A percentile compares a stretch with the other conserved stretches of the same genome.
Evolutionary conservation across 2,113 vertebrate species (phyloP).

Genomic region (Nettapus auritus): DNA sequence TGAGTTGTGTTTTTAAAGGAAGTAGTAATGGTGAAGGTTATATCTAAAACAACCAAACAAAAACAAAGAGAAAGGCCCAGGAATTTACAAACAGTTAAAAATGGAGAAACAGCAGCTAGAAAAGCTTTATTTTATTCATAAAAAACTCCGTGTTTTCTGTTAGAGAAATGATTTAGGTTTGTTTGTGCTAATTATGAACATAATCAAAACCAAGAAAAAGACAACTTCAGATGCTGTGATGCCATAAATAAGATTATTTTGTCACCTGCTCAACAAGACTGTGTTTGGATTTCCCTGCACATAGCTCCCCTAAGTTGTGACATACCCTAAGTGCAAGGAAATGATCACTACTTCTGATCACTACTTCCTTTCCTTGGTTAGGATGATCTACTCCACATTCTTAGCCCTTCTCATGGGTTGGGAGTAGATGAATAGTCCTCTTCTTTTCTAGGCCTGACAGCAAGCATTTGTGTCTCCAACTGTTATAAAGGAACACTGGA

Average conservation of each 20-base stretch:
- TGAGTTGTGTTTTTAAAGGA: not conserved
- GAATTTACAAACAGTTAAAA: not conserved
- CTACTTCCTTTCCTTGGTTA: not conserved
- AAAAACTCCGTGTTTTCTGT: not conserved
- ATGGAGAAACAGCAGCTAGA: not conserved
- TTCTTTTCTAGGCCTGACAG: not conserved
- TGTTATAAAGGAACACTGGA: not conserved
- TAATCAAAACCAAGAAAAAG: not conserved
- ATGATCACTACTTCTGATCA: not conserved
- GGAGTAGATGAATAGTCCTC: not conserved
- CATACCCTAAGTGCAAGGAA: not conserved
- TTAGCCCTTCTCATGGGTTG: not conserved
- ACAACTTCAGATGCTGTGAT: not conserved
- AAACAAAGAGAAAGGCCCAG: not conserved
- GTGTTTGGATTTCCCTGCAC: not conserved
- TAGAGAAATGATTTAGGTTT: not conserved
- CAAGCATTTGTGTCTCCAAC: not conserved
- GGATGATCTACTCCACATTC: not conserved
- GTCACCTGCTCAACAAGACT: not conserved
- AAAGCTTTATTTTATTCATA: not conserved
- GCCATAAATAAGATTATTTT: not conserved
- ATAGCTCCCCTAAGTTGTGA: not conserved
- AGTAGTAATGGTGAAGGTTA: not conserved
- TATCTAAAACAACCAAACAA: not conserved
- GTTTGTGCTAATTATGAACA: not conserved